Conservation (phyloP, 2,888 invertebrate genomes). For the Brachyptera putata region DNA sequence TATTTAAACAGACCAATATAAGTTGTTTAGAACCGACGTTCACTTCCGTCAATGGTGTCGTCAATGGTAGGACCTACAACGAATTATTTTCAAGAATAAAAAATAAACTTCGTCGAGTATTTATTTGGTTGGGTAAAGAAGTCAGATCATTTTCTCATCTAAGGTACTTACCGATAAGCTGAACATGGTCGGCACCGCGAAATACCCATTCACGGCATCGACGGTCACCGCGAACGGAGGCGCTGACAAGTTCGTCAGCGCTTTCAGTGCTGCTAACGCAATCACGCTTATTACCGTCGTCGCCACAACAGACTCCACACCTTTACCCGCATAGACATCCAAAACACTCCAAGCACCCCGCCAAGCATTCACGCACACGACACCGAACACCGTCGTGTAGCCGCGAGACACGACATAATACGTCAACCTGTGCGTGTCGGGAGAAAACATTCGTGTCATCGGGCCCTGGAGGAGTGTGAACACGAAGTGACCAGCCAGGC, state of each 20-base stretch:
- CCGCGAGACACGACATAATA: constrained; percentile 67
- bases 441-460: constrained; percentile 54
- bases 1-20: too few relatives aligned
- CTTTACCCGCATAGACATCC: constrained; percentile 62
- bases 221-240: constrained; percentile 75
- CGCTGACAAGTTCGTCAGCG: constrained; percentile 73
- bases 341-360: constrained; percentile 76
- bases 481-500: constrained; percentile 63
- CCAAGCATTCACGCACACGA: constrained; percentile 85
- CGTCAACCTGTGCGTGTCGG: constrained; percentile 62
- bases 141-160: too few relatives aligned
- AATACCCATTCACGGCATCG: constrained; percentile 73
- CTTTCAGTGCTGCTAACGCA: constrained; percentile 63
- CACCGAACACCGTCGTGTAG: constrained; percentile 71
- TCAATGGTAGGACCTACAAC: too few relatives aligned
- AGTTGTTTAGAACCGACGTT: too few relatives aligned
- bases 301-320: constrained; percentile 55
- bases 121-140: too few relatives aligned
- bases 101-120: too few relatives aligned
- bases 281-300: constrained; percentile 63
- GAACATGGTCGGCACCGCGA: constrained; percentile 81
- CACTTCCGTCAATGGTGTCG: too few relatives aligned
- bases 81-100: too few relatives aligned
- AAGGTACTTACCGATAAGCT: constrained; percentile 74
- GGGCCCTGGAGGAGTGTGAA: constrained; percentile 65